Evolutionary conservation across 2,797 vertebrate genomes (phyloP).

Genomic region (Microtus californicus): DNA sequence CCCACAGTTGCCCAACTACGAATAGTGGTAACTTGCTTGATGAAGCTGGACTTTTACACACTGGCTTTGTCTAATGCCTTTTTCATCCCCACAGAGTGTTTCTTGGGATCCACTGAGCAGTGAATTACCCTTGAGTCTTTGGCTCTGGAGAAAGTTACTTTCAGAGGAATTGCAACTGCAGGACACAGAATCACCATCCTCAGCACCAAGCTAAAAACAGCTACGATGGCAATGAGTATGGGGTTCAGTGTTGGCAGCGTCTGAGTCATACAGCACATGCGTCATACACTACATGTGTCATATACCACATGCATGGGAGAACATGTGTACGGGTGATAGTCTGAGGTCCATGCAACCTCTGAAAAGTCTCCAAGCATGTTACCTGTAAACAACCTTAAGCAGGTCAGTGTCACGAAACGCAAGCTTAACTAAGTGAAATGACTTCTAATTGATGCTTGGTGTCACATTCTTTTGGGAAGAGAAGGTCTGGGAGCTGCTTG

Average conservation of each 20-base stretch:
- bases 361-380: background rate
- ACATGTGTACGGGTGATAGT: background rate
- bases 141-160: background rate
- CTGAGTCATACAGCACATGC: background rate
- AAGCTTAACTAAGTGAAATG: slow-evolving; percentile 16
- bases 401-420: background rate
- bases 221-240: background rate
- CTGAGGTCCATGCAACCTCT: background rate
- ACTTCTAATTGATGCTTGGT: background rate
- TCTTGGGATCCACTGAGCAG: background rate
- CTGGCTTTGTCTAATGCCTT: background rate
- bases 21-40: background rate
- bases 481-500: background rate
- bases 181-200: background rate
- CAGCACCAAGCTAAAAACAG: slow-evolving; percentile 1
- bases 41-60: background rate
- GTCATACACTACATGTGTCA: background rate
- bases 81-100: background rate
- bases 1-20: background rate
- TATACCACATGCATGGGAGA: background rate
- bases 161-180: background rate
- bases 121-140: background rate
- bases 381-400: slow-evolving; percentile 9
- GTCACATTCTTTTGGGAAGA: background rate
- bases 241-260: background rate